Evolutionary conservation across 1,140 invertebrate species (phyloP).

Genomic region (Drosophila insularis): DNA sequence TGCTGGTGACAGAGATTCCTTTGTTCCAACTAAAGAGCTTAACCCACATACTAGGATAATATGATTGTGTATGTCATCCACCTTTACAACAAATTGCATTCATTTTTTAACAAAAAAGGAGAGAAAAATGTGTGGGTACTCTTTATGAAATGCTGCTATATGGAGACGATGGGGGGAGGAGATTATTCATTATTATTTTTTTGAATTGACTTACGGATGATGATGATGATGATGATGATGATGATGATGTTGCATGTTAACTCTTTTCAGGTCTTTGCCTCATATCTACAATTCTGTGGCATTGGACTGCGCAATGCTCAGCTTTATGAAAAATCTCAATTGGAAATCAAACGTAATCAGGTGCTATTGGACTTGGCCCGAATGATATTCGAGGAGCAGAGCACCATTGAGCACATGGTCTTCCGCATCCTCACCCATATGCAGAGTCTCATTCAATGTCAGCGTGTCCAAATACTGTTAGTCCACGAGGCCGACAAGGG

Average conservation of each 20-base stretch:
- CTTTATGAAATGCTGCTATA: slow-evolving; percentile 42
- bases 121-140: slow-evolving; percentile 16
- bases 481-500: slow-evolving; percentile 94
- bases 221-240: background rate
- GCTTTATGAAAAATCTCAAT: slow-evolving; percentile 95
- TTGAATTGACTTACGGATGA: background rate
- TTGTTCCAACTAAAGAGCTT: slow-evolving; percentile 40
- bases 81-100: slow-evolving; percentile 58
- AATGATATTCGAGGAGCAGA: slow-evolving; percentile 98
- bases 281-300: slow-evolving; percentile 97
- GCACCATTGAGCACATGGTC: slow-evolving; percentile 97
- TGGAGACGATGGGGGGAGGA: slow-evolving; percentile 32
- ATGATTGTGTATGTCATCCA: background rate
- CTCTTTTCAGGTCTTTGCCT: slow-evolving; percentile 87
- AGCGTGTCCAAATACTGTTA: slow-evolving; percentile 94
- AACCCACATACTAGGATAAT: slow-evolving; percentile 32
- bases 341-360: slow-evolving; percentile 97
- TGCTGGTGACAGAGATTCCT: slow-evolving; percentile 28
- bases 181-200: slow-evolving; percentile 39
- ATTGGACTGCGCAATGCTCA: slow-evolving; percentile 97
- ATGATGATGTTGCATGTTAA: background rate
- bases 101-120: slow-evolving; percentile 62
- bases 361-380: slow-evolving; percentile 95
- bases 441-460: slow-evolving; percentile 96
- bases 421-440: slow-evolving; percentile 97